Base-by-base conservation (phyloP, 2,113 vertebrate species). In the Peromyscus leucopus region DNA sequence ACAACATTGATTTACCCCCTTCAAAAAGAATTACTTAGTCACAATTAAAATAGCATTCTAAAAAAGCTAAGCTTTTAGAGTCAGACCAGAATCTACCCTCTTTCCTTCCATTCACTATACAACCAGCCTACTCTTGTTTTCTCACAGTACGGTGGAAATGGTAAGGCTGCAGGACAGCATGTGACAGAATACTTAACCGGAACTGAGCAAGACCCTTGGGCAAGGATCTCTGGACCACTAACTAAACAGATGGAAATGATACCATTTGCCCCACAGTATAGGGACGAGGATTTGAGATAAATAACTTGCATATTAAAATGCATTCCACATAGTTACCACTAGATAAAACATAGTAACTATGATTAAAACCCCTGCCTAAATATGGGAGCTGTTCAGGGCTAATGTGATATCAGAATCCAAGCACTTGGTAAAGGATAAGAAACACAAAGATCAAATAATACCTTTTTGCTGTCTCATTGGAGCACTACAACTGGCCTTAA, bases 331-430 rank as follows among this genome's bases (percentile, higher is more conserved):
- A 89, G 46, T 2, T 22, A 3, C 80, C 91, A 67, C 51, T 48
- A 95, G 71, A 95, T 96, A 92, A 88, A 76, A 88, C 13, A 48
- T 19, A 74, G 39, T 39, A 94, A 55, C 33, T 17, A 46, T 21
- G 67, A 82, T 48, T 67, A 59, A 90, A 92, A 63, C 63, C 61
- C 22, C 33, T 65, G 42, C 65, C 72, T 85, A 39, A n/a, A 80
- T 63, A 31, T 31, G 28, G 78, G 39, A 48, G 10, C 67, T 89
- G 4, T 15, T 85, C 6, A 2, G 21, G 57, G 42, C 72, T 90
- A 75, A 89, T 26, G 31, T 28, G 24, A 39, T 33, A 55, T 61
- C n/a, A 76, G 11, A 94, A 61, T 28, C 22, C 57, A 69, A 19
- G 21, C 48, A 46, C 91, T n/a, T 33, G n/a, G 3, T 36, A 88